These are phyloP conservation scores for Lampris megalopsis DNA, from an alignment of 2,113 vertebrate genomes.

Conservation along the genomic window DNA sequence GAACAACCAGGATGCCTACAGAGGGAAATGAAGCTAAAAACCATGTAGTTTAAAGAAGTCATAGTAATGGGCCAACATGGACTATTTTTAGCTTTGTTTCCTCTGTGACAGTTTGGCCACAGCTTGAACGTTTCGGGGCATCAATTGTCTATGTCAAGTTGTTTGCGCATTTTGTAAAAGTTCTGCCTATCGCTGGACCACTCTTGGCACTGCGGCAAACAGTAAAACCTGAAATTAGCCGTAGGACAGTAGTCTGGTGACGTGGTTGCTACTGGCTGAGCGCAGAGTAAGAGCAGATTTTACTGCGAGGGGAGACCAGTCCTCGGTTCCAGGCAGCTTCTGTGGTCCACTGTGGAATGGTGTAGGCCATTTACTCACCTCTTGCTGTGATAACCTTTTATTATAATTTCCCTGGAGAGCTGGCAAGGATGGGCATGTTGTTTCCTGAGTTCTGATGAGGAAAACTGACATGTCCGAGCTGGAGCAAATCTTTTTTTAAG, in stretches of 20 bases:
- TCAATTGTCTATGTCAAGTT: not conserved
- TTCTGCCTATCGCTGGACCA: conserved; percentile 7
- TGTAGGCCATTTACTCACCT: conserved; percentile 4
- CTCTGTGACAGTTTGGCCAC: not conserved
- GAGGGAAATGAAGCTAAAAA: not conserved
- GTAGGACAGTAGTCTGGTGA: not conserved
- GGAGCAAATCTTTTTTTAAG: conserved; percentile 27
- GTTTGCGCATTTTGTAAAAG: not conserved
- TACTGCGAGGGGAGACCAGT: not conserved
- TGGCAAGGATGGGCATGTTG: not conserved
- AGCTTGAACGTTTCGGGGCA: not conserved
- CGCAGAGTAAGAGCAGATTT: conserved; percentile 3
- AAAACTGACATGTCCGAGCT: conserved; percentile 14
- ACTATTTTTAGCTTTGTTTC: conserved; percentile 6
- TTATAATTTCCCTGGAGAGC: conserved; percentile 5
- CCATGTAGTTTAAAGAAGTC: not conserved
- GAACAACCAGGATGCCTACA: not conserved
- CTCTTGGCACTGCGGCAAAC: not conserved
- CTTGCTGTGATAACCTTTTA: conserved; percentile 24
- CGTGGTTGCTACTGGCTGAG: conserved; percentile 3
- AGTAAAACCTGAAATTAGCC: not conserved
- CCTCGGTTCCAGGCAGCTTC: not conserved
- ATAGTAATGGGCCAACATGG: not conserved
- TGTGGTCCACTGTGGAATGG: conserved; percentile 26
- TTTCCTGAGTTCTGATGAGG: conserved; percentile 67